Evolutionary conservation across 2,888 invertebrate genomes (phyloP).

Genomic region (Drosophila bunnanda): DNA sequence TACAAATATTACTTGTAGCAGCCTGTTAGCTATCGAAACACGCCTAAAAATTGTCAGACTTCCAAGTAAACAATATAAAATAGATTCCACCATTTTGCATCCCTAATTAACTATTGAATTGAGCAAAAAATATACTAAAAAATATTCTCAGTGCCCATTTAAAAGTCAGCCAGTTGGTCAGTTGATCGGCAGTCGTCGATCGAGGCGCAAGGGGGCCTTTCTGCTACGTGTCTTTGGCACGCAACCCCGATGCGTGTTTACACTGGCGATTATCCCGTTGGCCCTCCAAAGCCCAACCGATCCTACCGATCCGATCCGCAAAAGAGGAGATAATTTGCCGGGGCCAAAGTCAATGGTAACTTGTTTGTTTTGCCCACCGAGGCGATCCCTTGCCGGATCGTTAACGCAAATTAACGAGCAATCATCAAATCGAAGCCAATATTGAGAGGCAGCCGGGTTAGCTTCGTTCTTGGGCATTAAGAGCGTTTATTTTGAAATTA

Average conservation of each 20-base stretch:
- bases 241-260: constrained; percentile 78
- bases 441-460: constrained; percentile 39
- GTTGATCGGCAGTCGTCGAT: constrained; percentile 24
- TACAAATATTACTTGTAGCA: neutral
- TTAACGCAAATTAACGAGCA: constrained; percentile 81
- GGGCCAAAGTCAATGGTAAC: constrained; percentile 51
- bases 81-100: neutral
- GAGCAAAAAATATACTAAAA: rapidly evolving
- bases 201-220: constrained; percentile 39
- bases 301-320: constrained; percentile 48
- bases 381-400: constrained; percentile 56
- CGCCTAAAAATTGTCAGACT: neutral
- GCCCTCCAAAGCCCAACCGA: constrained; percentile 41
- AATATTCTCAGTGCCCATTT: neutral
- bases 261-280: constrained; percentile 75
- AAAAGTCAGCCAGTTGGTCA: constrained; percentile 47
- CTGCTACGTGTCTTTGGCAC: constrained; percentile 74
- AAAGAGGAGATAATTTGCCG: constrained; percentile 81
- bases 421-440: constrained; percentile 80
- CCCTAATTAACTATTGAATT: too few relatives aligned
- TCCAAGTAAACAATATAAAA: too few relatives aligned
- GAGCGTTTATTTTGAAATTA: constrained; percentile 76
- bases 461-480: constrained; percentile 39
- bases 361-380: constrained; percentile 65
- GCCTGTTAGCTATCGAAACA: neutral